A percentile compares a stretch with the other conserved stretches of the same genome.
phyloP scores from a whole-genome alignment of 2,888 invertebrate genomes.

The Platycheirus rosarum region DNA sequence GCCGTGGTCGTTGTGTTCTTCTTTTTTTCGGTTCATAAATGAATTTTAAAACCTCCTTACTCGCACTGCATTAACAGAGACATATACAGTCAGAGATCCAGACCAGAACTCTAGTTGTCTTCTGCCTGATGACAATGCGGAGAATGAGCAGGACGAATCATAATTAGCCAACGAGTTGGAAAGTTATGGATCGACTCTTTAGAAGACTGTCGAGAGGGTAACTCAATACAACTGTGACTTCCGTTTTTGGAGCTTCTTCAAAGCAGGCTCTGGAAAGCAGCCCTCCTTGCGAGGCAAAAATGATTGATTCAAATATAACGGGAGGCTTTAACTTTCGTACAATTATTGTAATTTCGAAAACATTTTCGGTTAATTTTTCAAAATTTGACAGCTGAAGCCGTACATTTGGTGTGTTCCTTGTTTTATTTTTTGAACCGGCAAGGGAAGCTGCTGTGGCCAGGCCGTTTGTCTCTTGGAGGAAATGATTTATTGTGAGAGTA shows the following conservation, averaged over 20 bases:
- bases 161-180: slow-evolving; percentile 74
- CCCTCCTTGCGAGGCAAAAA: not conserved
- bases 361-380: slow-evolving; percentile 75
- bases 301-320: slow-evolving; percentile 73
- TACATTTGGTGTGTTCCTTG: slow-evolving; percentile 30
- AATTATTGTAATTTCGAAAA: slow-evolving; percentile 73
- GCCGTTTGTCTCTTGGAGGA: slow-evolving; percentile 21
- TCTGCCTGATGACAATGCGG: slow-evolving; percentile 11
- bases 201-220: slow-evolving; percentile 32
- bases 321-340: slow-evolving; percentile 71
- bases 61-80: slow-evolving; percentile 39
- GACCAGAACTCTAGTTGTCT: slow-evolving; percentile 6
- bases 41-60: slow-evolving; percentile 67
- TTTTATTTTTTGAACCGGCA: slow-evolving; percentile 5
- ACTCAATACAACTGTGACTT: too few species aligned
- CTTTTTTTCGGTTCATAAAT: slow-evolving; percentile 61
- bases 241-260: too few species aligned
- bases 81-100: slow-evolving; percentile 8
- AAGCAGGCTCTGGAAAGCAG: too few species aligned
- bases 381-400: slow-evolving; percentile 74
- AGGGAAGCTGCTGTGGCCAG: slow-evolving; percentile 9
- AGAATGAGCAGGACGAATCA: slow-evolving; percentile 42
- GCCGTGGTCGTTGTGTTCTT: slow-evolving; percentile 6
- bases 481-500: slow-evolving; percentile 47
- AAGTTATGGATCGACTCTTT: slow-evolving; percentile 71